phyloP scores from a whole-genome alignment of 2,888 invertebrate genomes.

The Tenthredo livida region DNA sequence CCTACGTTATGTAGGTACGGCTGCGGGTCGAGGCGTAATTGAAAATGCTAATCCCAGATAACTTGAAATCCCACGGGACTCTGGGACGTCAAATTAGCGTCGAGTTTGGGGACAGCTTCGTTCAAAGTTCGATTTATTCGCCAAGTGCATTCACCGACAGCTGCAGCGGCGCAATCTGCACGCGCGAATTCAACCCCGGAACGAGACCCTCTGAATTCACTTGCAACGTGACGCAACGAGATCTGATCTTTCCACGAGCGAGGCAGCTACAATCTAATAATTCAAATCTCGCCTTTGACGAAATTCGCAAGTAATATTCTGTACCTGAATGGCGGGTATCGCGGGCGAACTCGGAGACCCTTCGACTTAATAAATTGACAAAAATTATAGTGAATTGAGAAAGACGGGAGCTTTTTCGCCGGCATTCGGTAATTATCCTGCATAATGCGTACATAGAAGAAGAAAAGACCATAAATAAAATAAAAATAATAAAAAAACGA shows the following conservation, averaged over 20 bases:
- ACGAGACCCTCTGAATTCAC: background rate
- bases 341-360: background rate
- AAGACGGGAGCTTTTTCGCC: background rate
- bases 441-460: background rate
- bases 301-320: background rate
- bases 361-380: background rate
- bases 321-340: background rate
- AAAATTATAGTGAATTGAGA: background rate
- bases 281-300: background rate
- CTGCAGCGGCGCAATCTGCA: constrained; percentile 34
- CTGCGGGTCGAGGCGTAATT: constrained; percentile 43
- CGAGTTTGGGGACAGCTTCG: constrained; percentile 47
- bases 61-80: constrained; percentile 43
- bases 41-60: constrained; percentile 51
- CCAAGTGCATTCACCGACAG: constrained; percentile 45
- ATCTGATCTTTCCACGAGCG: background rate
- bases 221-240: background rate
- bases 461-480: background rate
- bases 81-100: constrained; percentile 50
- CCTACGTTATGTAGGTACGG: constrained; percentile 1
- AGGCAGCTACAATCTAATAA: background rate
- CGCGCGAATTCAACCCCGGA: constrained; percentile 20
- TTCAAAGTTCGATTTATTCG: constrained; percentile 48
- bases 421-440: background rate
- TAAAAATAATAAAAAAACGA: background rate